Percentiles rank a stretch among this genome's conserved stretches.
Evolutionary conservation across 2,888 invertebrate species (phyloP).

Genomic region (Xestoiulus laeticollis): DNA sequence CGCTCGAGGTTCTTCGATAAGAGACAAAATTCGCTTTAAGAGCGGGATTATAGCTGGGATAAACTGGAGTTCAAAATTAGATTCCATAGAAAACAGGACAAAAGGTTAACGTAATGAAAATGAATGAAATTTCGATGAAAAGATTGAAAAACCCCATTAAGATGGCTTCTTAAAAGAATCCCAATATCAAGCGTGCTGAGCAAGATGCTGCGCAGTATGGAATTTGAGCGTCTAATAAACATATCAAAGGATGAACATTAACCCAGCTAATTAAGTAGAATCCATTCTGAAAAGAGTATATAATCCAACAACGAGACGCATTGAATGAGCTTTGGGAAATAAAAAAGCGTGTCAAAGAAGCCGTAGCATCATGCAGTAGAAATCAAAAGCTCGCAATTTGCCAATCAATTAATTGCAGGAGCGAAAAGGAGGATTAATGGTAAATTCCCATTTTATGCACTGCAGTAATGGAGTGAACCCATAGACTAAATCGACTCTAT

Average conservation of each 20-base stretch:
- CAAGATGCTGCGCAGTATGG: background rate
- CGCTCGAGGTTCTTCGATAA: background rate
- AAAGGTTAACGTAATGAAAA: background rate
- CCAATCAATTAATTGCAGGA: background rate
- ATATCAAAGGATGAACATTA: conserved; percentile 9
- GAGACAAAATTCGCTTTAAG: background rate
- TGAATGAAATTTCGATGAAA: conserved; percentile 3
- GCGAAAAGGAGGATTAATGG: background rate
- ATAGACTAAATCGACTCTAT: background rate
- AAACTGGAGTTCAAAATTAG: conserved; percentile 21
- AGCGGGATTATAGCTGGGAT: background rate
- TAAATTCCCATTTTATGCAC: background rate
- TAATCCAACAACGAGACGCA: background rate
- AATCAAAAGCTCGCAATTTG: background rate
- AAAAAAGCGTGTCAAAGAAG: background rate
- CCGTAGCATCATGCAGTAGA: background rate
- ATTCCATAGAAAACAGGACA: background rate
- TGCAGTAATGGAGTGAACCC: background rate
- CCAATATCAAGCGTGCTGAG: background rate
- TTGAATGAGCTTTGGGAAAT: background rate
- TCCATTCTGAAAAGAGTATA: background rate
- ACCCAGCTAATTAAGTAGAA: background rate
- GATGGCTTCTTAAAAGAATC: background rate
- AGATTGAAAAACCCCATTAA: background rate
- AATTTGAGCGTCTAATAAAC: background rate